phyloP scores from a whole-genome alignment of 2,888 invertebrate species.

The Carcina quercana region DNA sequence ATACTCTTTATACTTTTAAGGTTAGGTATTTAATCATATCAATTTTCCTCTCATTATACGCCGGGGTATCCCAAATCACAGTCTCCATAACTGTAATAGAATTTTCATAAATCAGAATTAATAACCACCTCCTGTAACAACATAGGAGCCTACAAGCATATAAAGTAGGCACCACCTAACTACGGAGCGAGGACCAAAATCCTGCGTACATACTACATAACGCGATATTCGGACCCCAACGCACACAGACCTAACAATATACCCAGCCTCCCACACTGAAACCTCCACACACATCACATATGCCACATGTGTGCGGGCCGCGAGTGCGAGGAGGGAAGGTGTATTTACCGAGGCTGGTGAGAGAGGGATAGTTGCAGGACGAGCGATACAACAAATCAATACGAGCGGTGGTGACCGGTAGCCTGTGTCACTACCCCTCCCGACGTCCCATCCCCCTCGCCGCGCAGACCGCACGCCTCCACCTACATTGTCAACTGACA shows the following conservation, averaged over 20 bases:
- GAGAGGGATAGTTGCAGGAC: slow-evolving; percentile 70
- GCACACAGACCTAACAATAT: slow-evolving; percentile 46
- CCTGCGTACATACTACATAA: too few relatives aligned
- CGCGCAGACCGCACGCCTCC: slow-evolving; percentile 64
- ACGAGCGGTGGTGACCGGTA: slow-evolving; percentile 76
- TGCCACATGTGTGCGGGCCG: slow-evolving; percentile 58
- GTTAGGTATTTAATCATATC: too few relatives aligned
- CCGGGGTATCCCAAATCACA: too few relatives aligned
- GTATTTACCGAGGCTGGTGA: slow-evolving; percentile 28
- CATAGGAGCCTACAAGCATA: too few relatives aligned
- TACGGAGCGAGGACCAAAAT: too few relatives aligned
- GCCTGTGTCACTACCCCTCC: slow-evolving; percentile 70
- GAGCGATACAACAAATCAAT: slow-evolving; percentile 77
- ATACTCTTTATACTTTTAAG: too few relatives aligned
- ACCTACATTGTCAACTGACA: slow-evolving; percentile 68
- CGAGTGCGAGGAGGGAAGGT: slow-evolving; percentile 39
- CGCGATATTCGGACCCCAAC: slow-evolving; percentile 54
- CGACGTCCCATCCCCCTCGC: slow-evolving; percentile 25
- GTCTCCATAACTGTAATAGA: too few relatives aligned
- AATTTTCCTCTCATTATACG: too few relatives aligned
- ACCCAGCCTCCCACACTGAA: slow-evolving; percentile 33
- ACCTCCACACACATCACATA: slow-evolving; percentile 41
- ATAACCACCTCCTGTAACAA: too few relatives aligned
- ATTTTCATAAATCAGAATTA: too few relatives aligned
- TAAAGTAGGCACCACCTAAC: too few relatives aligned